phyloP scores from a whole-genome alignment of 1,140 invertebrate species.

The Drosophila sp. region DNA sequence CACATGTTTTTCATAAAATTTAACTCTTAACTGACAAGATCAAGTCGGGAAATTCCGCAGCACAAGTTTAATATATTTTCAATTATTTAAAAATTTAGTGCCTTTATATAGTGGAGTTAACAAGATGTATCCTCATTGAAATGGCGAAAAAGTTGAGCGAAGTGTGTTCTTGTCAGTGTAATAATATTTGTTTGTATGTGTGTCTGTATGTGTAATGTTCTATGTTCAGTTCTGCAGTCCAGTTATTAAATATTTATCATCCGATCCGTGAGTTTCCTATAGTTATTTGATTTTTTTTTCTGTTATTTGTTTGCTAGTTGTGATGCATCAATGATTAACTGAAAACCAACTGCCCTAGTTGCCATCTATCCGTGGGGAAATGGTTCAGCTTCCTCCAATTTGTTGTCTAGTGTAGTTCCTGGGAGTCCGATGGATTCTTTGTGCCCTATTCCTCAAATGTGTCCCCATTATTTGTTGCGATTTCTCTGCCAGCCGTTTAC shows the following conservation, averaged over 20 bases:
- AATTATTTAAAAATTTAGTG: slow-evolving; percentile 7
- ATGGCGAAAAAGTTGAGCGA: slow-evolving; percentile 7
- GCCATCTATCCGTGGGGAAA: neutral
- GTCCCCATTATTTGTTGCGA: neutral
- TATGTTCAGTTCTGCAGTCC: slow-evolving; percentile 24
- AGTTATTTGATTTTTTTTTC: neutral
- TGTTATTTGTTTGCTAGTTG: neutral
- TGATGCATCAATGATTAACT: neutral
- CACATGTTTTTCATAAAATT: no score
- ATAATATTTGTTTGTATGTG: neutral
- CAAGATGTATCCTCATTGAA: neutral
- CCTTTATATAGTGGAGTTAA: neutral
- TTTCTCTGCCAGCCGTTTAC: slow-evolving; percentile 10
- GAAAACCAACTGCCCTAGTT: neutral
- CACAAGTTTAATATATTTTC: neutral
- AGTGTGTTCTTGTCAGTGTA: neutral
- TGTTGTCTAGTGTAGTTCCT: neutral
- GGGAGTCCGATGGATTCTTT: neutral
- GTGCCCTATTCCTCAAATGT: neutral
- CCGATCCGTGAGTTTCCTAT: neutral
- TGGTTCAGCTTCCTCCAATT: neutral
- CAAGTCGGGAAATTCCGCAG: no score
- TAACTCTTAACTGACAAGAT: no score
- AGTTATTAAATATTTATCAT: slow-evolving; percentile 6
- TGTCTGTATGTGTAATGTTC: neutral